Percentiles rank a stretch among this genome's conserved stretches.
phyloP scores from a whole-genome alignment of 2,113 vertebrate species.

The Hippolais icterina region DNA sequence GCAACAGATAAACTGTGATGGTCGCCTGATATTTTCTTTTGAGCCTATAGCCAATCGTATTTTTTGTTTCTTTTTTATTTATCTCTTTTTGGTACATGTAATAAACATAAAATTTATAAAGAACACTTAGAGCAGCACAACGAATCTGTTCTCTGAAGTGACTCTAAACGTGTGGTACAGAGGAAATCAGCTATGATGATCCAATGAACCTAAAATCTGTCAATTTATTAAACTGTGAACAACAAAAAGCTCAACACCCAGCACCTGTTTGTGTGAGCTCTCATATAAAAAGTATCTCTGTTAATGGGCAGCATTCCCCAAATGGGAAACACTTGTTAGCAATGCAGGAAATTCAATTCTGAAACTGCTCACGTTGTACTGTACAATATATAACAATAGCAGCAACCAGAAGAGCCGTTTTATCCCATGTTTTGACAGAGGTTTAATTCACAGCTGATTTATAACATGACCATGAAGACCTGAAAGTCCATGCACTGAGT shows the following conservation, averaged over 20 bases:
- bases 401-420: slow-evolving; percentile 25
- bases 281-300: not conserved
- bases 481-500: slow-evolving; percentile 30
- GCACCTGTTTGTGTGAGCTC: not conserved
- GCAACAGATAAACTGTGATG: not conserved
- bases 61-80: not conserved
- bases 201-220: not conserved
- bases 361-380: slow-evolving; percentile 15
- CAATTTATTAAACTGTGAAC: not conserved
- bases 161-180: not conserved
- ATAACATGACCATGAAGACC: slow-evolving; percentile 1
- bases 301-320: not conserved
- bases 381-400: slow-evolving; percentile 32
- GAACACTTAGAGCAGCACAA: not conserved
- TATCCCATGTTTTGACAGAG: slow-evolving; percentile 52
- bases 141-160: not conserved
- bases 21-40: not conserved
- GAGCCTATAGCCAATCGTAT: not conserved
- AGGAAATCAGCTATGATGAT: not conserved
- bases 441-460: slow-evolving; percentile 70
- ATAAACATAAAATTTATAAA: not conserved
- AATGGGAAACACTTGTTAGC: not conserved
- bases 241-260: not conserved
- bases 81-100: not conserved
- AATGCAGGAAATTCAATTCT: slow-evolving; percentile 55